Percentiles rank a stretch among this genome's conserved stretches.
Conservation (phyloP, 2,113 vertebrate species). For the Tricholaema leucomelas region DNA sequence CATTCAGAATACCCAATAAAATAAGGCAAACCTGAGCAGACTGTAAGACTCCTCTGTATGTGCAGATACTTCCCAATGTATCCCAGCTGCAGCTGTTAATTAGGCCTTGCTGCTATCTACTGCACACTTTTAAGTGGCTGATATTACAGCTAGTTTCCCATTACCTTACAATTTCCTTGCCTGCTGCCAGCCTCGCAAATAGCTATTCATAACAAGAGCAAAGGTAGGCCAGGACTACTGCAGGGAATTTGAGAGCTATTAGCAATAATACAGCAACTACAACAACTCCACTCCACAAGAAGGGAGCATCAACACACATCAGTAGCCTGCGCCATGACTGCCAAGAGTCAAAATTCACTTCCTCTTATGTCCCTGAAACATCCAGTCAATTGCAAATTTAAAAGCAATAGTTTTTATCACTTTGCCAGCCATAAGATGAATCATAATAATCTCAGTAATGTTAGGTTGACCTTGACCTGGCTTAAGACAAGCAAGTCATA, state of each 20-base stretch:
- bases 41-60: not conserved
- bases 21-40: conserved; percentile 5
- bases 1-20: not conserved
- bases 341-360: not conserved
- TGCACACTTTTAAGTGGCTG: not conserved
- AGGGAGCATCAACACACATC: not conserved
- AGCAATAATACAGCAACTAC: not conserved
- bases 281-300: not conserved
- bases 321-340: rapidly evolving
- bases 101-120: not conserved
- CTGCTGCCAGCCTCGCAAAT: not conserved
- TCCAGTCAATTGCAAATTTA: conserved; percentile 24
- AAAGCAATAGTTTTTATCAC: conserved; percentile 20
- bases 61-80: not conserved
- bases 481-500: not conserved
- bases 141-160: not conserved
- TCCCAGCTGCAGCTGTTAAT: not conserved
- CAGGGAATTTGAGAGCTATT: not conserved
- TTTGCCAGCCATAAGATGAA: conserved; percentile 23
- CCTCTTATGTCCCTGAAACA: conserved; percentile 20
- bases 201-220: not conserved
- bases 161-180: not conserved
- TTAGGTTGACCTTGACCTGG: not conserved
- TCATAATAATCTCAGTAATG: not conserved
- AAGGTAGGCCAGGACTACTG: not conserved